Conservation (phyloP, 2,797 vertebrate genomes). For the Alcedo quadribrachys region DNA sequence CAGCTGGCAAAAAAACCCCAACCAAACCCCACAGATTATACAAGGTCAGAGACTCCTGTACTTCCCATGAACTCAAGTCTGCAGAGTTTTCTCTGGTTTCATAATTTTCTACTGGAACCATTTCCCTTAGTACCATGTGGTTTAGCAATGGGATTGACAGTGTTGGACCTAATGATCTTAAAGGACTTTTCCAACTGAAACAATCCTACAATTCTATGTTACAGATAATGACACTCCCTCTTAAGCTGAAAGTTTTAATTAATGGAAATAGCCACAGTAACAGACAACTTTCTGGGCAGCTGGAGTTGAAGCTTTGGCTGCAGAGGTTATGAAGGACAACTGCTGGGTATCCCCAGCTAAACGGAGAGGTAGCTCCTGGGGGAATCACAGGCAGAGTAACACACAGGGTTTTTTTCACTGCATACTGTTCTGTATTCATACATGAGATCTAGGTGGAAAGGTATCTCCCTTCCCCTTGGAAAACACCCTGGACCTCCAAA, state of each 20-base stretch:
- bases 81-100: neutral
- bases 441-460: neutral
- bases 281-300: neutral
- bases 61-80: neutral
- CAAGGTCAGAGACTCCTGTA: neutral
- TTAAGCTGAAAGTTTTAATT: neutral
- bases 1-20: neutral
- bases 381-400: neutral
- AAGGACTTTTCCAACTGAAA: no score
- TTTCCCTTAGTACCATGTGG: neutral
- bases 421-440: neutral
- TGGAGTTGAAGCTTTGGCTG: neutral
- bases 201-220: neutral
- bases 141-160: no score
- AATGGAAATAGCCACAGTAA: neutral
- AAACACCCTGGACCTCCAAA: neutral
- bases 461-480: neutral
- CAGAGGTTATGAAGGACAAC: neutral
- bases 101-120: neutral
- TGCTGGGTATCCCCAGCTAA: neutral
- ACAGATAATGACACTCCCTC: neutral
- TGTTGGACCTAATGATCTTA: no score
- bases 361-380: neutral
- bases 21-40: neutral
- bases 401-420: neutral